Evolutionary conservation across 2,888 invertebrate genomes (phyloP).

Genomic region (Ephialtes manifestator): DNA sequence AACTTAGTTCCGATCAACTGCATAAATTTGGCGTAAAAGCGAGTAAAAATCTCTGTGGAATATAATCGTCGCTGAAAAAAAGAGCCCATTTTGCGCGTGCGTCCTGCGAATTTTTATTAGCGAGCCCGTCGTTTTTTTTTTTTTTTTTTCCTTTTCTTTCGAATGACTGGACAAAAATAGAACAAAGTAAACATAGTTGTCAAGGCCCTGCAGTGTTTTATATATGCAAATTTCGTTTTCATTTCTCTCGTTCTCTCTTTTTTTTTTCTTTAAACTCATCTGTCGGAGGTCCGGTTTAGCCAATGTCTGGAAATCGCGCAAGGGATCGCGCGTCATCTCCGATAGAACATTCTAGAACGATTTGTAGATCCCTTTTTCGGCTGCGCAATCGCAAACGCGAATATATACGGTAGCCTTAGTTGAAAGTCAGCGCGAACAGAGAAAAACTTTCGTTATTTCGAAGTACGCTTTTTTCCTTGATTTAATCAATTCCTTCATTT

Average conservation of each 20-base stretch:
- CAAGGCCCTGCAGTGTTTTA: slow-evolving; percentile 64
- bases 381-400: background rate
- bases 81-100: slow-evolving; percentile 18
- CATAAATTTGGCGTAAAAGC: background rate
- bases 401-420: background rate
- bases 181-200: slow-evolving; percentile 66
- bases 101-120: slow-evolving; percentile 48
- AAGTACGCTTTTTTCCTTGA: no score
- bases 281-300: slow-evolving; percentile 59
- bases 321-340: slow-evolving; percentile 32
- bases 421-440: no score
- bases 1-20: background rate
- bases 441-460: no score
- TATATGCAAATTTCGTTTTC: slow-evolving; percentile 44
- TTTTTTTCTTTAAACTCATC: no score
- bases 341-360: slow-evolving; percentile 47
- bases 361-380: slow-evolving; percentile 32
- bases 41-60: background rate
- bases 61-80: slow-evolving; percentile 3
- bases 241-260: slow-evolving; percentile 7
- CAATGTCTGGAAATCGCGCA: slow-evolving; percentile 35
- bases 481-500: background rate
- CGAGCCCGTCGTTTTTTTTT: slow-evolving; percentile 15
- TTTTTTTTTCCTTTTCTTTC: slow-evolving; percentile 43
- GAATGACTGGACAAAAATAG: slow-evolving; percentile 64